Percentiles rank a stretch among this genome's conserved stretches.
These are phyloP conservation scores for Atlantisia rogersi DNA, from an alignment of 2,113 vertebrate species.

Conservation along the genomic window DNA sequence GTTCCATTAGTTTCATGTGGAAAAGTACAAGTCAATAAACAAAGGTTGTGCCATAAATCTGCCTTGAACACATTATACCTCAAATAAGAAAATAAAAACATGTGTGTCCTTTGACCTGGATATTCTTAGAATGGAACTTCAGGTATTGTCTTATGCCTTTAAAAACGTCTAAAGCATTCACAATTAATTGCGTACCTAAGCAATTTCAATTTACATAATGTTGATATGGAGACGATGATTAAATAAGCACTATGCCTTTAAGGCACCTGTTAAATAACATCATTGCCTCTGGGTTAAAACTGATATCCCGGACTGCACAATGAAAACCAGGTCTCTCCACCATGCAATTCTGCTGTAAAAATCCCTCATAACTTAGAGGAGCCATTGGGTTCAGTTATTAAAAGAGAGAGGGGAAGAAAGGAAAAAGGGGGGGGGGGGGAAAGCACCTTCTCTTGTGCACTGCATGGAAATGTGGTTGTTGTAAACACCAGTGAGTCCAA, in stretches of 20 bases:
- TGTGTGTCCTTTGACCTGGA: slow-evolving; percentile 83
- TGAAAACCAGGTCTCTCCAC: slow-evolving; percentile 39
- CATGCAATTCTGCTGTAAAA: slow-evolving; percentile 50
- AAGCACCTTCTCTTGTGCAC: background rate
- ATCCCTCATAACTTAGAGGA: slow-evolving; percentile 45
- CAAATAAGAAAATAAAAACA: slow-evolving; percentile 86
- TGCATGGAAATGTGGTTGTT: background rate
- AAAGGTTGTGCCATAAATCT: slow-evolving; percentile 85
- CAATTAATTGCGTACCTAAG: slow-evolving; percentile 73
- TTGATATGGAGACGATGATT: slow-evolving; percentile 68
- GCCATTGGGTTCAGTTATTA: slow-evolving; percentile 53
- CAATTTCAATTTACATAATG: slow-evolving; percentile 75
- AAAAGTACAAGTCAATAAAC: slow-evolving; percentile 86
- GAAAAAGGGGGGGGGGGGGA: accelerated
- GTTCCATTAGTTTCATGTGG: slow-evolving; percentile 83
- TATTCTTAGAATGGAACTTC: slow-evolving; percentile 76
- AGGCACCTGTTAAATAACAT: slow-evolving; percentile 76
- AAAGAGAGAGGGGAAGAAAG: background rate
- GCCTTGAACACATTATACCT: slow-evolving; percentile 86
- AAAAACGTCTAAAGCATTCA: slow-evolving; percentile 73
- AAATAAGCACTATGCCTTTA: slow-evolving; percentile 64
- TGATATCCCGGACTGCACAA: slow-evolving; percentile 38
- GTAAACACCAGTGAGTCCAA: background rate
- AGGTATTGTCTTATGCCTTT: slow-evolving; percentile 75
- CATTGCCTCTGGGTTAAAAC: slow-evolving; percentile 62